Conservation (phyloP, 2,797 vertebrate genomes). For the Sebastes itinus region DNA sequence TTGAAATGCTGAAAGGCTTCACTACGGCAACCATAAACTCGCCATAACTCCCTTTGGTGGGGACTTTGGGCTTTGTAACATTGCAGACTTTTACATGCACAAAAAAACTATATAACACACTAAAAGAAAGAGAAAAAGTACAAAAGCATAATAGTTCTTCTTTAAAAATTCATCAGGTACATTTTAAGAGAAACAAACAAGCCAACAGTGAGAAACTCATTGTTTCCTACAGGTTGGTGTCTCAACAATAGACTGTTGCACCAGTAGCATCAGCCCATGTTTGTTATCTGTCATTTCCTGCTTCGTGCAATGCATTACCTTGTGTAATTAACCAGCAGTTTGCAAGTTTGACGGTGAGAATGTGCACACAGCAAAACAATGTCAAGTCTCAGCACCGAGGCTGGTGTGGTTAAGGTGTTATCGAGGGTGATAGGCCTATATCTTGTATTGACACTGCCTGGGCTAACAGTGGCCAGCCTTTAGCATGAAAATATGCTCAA, state of each 20-base stretch:
- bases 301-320: background rate
- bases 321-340: constrained; percentile 1
- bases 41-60: background rate
- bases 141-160: background rate
- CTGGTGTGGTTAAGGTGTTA: background rate
- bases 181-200: constrained; percentile 39
- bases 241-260: constrained; percentile 8
- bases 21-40: too few relatives aligned
- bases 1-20: too few relatives aligned
- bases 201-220: background rate
- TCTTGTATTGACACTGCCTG: constrained; percentile 26
- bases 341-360: background rate
- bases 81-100: background rate
- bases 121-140: too few relatives aligned
- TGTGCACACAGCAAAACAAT: background rate
- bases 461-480: background rate
- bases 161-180: constrained; percentile 49
- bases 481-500: too few relatives aligned
- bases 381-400: background rate
- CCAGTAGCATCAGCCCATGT: background rate
- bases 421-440: background rate
- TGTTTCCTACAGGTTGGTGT: constrained; percentile 3
- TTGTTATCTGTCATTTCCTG: constrained; percentile 3
- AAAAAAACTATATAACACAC: too few relatives aligned
- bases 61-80: background rate